Evolutionary conservation across 1,140 invertebrate genomes (phyloP), one percentile per base, ranked within the genome.

Genomic region (Aphelinus certus): DNA sequence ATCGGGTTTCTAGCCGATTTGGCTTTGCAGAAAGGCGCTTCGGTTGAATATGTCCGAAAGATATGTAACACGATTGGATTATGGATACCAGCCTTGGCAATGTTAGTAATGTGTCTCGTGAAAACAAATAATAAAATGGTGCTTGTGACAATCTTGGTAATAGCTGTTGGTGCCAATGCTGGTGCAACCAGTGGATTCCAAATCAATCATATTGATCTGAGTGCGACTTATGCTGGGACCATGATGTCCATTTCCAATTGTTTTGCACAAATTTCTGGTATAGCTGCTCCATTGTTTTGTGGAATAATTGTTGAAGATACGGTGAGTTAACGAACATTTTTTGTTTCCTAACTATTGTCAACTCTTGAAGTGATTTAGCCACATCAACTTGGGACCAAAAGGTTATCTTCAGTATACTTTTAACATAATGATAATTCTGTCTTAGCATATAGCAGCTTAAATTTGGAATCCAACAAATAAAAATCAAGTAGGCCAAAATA

Each of bases 171-270:
- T 1, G 78, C 91, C 0, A 91, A 92, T 43, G 90, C 91, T 3
- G 91, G 90, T 9, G 87, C 89, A 1, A 78, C 88, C 0, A 86
- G 86, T 6, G 89, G 89, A 6, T 89, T 84, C 64, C 85, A 90
- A 85, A 86, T 91, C 2, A 93, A 93, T 82, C 91, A 92, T 76
- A 88, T 93, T 10, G 92, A 93, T 81, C 84, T 94, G 26, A 92
- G 92, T 45, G 91, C 91, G 7, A 91, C 90, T 83, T 90, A 84
- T 82, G 91, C 92, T 55, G 91, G 92, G 63, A 85, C 87, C 10
- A 83, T 93, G 76, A 92, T 93, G 90, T 91, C 92, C 1, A 87
- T 93, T 43, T 91, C 91, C 1, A 93, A 93, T 81, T 90, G 90
- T 53, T 79, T 90, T 61, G 91, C 91, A 1, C 92, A 91, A 49